These are phyloP conservation scores for Loxodonta africana DNA, from an alignment of 2,113 vertebrate genomes.

Conservation along the genomic window DNA sequence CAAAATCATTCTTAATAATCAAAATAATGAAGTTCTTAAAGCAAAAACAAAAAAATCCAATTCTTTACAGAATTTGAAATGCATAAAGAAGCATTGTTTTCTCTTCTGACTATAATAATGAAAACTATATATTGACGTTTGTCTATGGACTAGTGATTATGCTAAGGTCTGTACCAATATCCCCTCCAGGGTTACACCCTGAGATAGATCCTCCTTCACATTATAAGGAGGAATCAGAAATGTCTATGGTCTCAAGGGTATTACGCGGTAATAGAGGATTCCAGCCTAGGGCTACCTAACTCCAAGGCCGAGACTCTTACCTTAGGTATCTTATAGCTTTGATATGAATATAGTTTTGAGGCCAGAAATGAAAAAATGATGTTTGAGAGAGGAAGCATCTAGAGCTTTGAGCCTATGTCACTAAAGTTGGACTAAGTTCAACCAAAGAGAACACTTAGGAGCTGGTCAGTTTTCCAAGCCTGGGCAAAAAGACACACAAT, in stretches of 20 bases:
- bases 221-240: neutral
- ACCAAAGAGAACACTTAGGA: neutral
- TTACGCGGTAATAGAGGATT: neutral
- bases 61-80: conserved; percentile 46
- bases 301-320: neutral
- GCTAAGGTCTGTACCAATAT: neutral
- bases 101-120: neutral
- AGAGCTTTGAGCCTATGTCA: neutral
- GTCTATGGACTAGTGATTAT: neutral
- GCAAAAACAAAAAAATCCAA: neutral
- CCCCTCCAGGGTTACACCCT: neutral
- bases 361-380: neutral
- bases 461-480: neutral
- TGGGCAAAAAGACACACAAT: neutral
- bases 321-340: neutral
- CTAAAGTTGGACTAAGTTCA: neutral
- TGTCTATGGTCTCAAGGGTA: neutral
- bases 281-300: neutral
- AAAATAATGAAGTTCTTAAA: conserved; percentile 42
- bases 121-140: neutral
- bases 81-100: neutral
- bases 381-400: neutral
- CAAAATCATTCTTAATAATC: conserved; percentile 52
- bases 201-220: neutral
- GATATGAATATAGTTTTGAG: neutral